phyloP scores from a whole-genome alignment of 2,113 vertebrate genomes.

The Callospermophilus lateralis region DNA sequence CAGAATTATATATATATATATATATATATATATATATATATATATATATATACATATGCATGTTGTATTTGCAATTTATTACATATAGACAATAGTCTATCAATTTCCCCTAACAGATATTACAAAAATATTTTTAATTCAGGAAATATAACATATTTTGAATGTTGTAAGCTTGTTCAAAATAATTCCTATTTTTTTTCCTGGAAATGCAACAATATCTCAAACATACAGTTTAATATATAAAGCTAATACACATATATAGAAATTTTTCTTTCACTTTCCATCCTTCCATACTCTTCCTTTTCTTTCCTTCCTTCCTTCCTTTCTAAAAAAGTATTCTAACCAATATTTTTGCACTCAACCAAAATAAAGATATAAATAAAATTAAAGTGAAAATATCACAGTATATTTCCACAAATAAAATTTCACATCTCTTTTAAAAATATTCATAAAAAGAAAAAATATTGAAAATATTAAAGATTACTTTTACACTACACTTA shows the following conservation, averaged over 20 bases:
- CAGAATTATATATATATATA: not conserved
- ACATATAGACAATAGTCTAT: not conserved
- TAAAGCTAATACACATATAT: not conserved
- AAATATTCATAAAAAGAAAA: not conserved
- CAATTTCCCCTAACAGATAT: not conserved
- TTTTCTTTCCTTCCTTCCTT: too few species aligned
- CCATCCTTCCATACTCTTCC: too few species aligned
- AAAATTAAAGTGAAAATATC: not conserved
- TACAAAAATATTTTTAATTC: not conserved
- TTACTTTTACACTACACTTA: not conserved
- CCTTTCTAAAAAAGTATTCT: not conserved
- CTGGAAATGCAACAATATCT: not conserved
- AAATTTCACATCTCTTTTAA: not conserved
- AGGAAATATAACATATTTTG: not conserved
- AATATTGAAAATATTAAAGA: not conserved
- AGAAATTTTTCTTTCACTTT: not conserved
- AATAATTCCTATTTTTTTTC: not conserved
- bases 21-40: too few species aligned
- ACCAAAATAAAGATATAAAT: not conserved
- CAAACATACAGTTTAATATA: not conserved
- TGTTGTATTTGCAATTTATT: not conserved
- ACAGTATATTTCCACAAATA: not conserved
- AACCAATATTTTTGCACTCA: not conserved
- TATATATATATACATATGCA: too few species aligned
- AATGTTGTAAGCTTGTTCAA: not conserved